Evolutionary conservation across 2,113 vertebrate genomes (phyloP).

Genomic region (Cygnus atratus): DNA sequence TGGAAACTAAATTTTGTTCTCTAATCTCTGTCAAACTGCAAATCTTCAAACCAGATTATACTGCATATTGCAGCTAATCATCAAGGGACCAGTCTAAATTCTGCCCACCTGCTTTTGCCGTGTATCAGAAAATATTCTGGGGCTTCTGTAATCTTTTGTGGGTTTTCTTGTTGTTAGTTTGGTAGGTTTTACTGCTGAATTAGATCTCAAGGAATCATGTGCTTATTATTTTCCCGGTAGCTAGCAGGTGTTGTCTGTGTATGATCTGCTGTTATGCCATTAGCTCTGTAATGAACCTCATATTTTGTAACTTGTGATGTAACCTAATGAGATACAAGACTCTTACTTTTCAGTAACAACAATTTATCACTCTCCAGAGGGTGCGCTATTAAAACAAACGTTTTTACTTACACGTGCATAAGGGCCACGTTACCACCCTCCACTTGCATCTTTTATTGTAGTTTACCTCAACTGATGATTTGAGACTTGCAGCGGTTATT

Average conservation of each 20-base stretch:
- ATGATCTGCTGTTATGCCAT: background rate
- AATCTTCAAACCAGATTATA: background rate
- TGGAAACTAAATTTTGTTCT: background rate
- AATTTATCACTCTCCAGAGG: background rate
- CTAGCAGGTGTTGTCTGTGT: background rate
- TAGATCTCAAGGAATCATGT: background rate
- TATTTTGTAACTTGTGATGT: background rate
- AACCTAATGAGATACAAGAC: background rate
- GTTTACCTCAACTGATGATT: background rate
- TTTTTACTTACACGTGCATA: background rate
- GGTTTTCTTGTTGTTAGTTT: background rate
- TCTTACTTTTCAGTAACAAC: background rate
- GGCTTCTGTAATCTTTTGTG: background rate
- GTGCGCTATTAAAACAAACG: background rate
- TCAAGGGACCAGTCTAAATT: background rate
- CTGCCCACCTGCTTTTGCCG: background rate
- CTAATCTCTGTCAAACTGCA: background rate
- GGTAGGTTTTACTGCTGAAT: background rate
- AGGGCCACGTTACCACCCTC: background rate
- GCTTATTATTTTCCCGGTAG: background rate
- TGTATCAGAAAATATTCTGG: background rate
- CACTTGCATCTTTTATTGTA: background rate
- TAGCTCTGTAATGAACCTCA: background rate
- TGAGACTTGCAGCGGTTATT: background rate
- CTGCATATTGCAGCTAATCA: background rate